Evolutionary conservation across 2,797 vertebrate genomes (phyloP).

Genomic region (Ataeniobius toweri): DNA sequence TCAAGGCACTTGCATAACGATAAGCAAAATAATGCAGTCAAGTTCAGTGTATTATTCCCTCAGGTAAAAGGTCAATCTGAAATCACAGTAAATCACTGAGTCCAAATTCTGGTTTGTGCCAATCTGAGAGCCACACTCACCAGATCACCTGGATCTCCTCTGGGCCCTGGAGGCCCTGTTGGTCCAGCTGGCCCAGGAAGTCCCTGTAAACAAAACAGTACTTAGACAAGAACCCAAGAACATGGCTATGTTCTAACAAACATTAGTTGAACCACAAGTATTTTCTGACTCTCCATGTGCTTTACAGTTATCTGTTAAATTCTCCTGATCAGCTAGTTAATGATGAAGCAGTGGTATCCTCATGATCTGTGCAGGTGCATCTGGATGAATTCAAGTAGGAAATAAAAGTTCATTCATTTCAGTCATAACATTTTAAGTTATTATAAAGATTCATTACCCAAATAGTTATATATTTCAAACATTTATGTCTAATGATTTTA

Average conservation of each 20-base stretch:
- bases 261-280: background rate
- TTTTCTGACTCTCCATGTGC: background rate
- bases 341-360: background rate
- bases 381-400: background rate
- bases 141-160: constrained; percentile 86
- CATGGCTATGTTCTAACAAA: background rate
- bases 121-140: constrained; percentile 71
- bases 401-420: background rate
- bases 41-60: constrained; percentile 10
- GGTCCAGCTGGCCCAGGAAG: constrained; percentile 83
- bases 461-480: background rate
- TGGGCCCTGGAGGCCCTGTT: constrained; percentile 84
- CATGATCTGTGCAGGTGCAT: background rate
- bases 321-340: background rate
- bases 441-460: background rate
- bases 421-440: too few species aligned
- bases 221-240: constrained; percentile 1
- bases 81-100: constrained; percentile 17
- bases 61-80: constrained; percentile 31
- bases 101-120: background rate
- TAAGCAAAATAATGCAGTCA: background rate
- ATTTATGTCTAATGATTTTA: background rate
- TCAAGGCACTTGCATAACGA: too few species aligned
- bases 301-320: background rate
- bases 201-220: constrained; percentile 76